These are phyloP conservation scores for Pyrgilauda ruficollis DNA, from an alignment of 2,113 vertebrate species.

Conservation along the genomic window DNA sequence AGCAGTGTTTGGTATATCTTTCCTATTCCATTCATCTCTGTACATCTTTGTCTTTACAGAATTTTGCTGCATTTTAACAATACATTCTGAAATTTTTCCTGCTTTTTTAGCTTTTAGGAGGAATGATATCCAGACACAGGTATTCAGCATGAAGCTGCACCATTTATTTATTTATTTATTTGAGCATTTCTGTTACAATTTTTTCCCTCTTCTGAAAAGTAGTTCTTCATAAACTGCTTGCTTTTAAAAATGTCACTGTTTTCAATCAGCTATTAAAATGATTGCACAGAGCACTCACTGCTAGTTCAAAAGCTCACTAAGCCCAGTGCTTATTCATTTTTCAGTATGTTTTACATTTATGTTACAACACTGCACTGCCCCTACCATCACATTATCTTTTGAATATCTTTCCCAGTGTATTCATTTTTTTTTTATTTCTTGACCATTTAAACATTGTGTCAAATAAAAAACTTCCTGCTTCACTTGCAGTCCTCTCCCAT, in stretches of 20 bases:
- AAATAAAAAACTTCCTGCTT: background rate
- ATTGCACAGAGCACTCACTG: background rate
- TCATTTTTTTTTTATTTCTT: background rate
- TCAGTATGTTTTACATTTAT: background rate
- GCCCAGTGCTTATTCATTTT: background rate
- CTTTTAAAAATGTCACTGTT: background rate
- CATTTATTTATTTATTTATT: background rate
- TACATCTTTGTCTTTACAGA: background rate
- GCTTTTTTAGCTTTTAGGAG: background rate
- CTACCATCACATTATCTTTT: background rate
- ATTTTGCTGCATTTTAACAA: background rate
- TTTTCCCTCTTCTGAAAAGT: background rate
- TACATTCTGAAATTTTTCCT: background rate
- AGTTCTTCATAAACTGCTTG: background rate
- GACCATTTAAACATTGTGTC: background rate
- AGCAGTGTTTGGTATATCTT: background rate
- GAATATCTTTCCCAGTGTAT: background rate
- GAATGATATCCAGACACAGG: background rate
- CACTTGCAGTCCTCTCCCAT: background rate
- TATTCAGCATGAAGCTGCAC: background rate
- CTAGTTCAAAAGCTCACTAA: background rate
- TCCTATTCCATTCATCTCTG: background rate
- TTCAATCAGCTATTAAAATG: background rate
- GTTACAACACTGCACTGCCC: background rate
- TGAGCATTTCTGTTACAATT: background rate